Conservation (phyloP, 2,888 invertebrate species). For the Callinectes sapidus region DNA sequence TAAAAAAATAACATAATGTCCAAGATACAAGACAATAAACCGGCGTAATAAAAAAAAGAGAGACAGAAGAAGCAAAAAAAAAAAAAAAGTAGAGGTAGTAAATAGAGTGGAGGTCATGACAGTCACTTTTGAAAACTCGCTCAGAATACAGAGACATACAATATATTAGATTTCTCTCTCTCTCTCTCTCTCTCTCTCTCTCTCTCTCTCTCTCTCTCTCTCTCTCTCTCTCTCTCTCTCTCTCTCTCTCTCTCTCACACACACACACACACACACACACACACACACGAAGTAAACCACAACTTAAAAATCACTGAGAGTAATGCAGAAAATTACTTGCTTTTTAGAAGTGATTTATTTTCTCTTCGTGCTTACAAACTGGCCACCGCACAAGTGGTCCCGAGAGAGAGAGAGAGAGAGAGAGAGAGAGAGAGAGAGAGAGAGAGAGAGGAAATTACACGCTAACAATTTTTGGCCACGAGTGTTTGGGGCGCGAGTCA, state of each 20-base stretch:
- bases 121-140: not conserved
- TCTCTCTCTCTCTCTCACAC: not conserved
- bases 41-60: too few species aligned
- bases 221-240: not conserved
- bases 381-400: not conserved
- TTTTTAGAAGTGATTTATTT: not conserved
- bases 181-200: not conserved
- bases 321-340: not conserved
- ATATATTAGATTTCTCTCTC: not conserved
- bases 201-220: not conserved
- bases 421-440: not conserved
- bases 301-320: not conserved
- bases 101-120: not conserved
- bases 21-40: too few species aligned
- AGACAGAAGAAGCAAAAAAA: too few species aligned
- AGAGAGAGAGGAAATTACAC: constrained; percentile 20
- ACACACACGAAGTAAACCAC: not conserved
- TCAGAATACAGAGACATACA: not conserved
- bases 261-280: not conserved
- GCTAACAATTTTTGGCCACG: not conserved
- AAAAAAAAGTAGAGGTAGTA: not conserved
- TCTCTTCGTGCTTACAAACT: not conserved
- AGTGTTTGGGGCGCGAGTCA: not conserved
- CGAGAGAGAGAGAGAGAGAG: not conserved
- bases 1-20: too few species aligned